Evolutionary conservation across 2,797 vertebrate species (phyloP).

Genomic region (Syngnathus acus): DNA sequence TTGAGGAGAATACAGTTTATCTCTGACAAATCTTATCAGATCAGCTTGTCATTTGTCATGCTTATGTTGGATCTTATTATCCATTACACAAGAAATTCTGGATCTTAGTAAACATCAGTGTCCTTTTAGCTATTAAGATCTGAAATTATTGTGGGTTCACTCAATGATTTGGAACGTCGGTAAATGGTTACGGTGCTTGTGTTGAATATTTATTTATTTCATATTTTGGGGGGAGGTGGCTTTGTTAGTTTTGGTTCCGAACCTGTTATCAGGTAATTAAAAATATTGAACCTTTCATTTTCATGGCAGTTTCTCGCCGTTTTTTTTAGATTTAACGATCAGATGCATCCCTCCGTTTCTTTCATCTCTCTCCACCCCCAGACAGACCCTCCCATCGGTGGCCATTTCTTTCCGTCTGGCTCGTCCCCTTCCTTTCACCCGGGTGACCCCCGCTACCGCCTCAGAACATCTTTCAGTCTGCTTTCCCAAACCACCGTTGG

Average conservation of each 20-base stretch:
- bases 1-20: neutral
- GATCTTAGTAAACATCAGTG: neutral
- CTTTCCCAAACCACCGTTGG: conserved; percentile 13
- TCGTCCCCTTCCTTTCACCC: conserved; percentile 50
- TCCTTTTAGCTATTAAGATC: neutral
- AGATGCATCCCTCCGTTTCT: conserved; percentile 3
- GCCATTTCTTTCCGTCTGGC: conserved; percentile 51
- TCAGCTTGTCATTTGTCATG: neutral
- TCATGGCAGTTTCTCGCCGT: no score
- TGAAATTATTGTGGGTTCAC: neutral
- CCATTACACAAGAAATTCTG: neutral
- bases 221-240: conserved; percentile 29
- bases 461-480: conserved; percentile 52
- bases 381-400: conserved; percentile 46
- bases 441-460: conserved; percentile 42
- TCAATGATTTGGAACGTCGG: neutral
- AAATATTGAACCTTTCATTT: neutral
- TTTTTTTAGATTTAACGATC: neutral
- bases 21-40: conserved; percentile 3
- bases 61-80: neutral
- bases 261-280: conserved; percentile 28
- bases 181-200: neutral
- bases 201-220: neutral
- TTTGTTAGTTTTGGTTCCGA: conserved; percentile 23
- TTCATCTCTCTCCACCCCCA: conserved; percentile 26